Percentiles rank a stretch among this genome's conserved stretches.
Evolutionary conservation across 2,888 invertebrate genomes (phyloP).

Genomic region (Ectobius pallidus): DNA sequence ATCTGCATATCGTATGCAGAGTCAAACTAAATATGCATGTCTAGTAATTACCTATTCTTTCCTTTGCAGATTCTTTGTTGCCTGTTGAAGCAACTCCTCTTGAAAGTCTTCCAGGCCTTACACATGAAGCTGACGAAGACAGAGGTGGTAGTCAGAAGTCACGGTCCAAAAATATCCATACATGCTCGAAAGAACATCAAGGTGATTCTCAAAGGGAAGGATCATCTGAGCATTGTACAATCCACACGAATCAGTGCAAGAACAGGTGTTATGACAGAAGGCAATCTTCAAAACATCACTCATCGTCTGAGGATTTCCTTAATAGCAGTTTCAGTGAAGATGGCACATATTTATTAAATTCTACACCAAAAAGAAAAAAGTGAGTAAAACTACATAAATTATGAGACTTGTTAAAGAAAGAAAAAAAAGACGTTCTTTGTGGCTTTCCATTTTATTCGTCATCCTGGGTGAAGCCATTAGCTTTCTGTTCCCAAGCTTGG

Average conservation of each 20-base stretch:
- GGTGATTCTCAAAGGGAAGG: no score
- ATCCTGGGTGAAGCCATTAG: no score
- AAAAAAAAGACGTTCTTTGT: no score
- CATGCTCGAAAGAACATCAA: no score
- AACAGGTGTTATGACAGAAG: neutral
- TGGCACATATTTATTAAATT: neutral
- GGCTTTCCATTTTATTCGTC: no score
- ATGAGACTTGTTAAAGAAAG: no score
- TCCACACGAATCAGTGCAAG: neutral
- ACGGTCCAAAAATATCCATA: neutral
- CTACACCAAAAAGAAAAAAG: slow-evolving; percentile 19
- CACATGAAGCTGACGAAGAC: neutral
- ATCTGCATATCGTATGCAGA: no score
- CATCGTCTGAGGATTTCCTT: no score
- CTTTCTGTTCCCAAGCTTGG: no score
- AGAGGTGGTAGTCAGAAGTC: neutral
- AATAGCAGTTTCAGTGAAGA: neutral
- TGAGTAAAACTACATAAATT: no score
- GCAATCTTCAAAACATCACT: neutral
- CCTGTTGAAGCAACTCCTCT: slow-evolving; percentile 50
- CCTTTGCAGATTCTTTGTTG: neutral
- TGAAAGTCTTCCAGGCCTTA: slow-evolving; percentile 50
- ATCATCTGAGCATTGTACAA: neutral
- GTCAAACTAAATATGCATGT: no score
- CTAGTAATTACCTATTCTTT: no score